Percentiles rank a stretch among this genome's conserved stretches.
These are phyloP conservation scores for Drosophila arizonae DNA, from an alignment of 1,140 invertebrate species.

Conservation along the genomic window DNA sequence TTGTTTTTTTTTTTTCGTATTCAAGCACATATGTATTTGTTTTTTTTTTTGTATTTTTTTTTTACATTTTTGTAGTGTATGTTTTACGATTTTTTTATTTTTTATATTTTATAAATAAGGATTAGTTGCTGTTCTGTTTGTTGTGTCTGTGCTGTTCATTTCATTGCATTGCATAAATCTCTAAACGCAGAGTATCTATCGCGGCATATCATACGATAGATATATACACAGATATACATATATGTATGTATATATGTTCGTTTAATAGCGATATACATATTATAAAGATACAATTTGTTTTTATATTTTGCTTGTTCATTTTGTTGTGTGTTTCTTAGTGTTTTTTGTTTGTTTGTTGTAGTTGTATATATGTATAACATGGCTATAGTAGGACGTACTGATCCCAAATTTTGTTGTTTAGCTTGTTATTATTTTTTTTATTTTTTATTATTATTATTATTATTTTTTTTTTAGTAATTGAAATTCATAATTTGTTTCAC, in stretches of 20 bases:
- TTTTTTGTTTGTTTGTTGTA: slow-evolving; percentile 55
- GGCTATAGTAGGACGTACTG: slow-evolving; percentile 81
- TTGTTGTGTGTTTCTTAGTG: slow-evolving; percentile 60
- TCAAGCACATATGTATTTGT: slow-evolving; percentile 80
- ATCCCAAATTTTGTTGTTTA: slow-evolving; percentile 81
- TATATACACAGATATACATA: slow-evolving; percentile 32
- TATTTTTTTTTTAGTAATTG: slow-evolving; percentile 68
- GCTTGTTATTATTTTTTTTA: slow-evolving; percentile 56
- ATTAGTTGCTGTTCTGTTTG: slow-evolving; percentile 47
- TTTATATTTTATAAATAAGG: slow-evolving; percentile 63
- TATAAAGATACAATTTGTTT: slow-evolving; percentile 63
- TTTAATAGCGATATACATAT: slow-evolving; percentile 62
- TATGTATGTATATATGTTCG: slow-evolving; percentile 27
- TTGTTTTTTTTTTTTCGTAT: slow-evolving; percentile 55
- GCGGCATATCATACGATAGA: slow-evolving; percentile 32
- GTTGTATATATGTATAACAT: slow-evolving; percentile 71
- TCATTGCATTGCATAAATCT: slow-evolving; percentile 65
- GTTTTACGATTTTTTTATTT: slow-evolving; percentile 69
- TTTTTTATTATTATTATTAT: slow-evolving; percentile 34
- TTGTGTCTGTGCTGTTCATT: slow-evolving; percentile 70
- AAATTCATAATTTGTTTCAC: slow-evolving; percentile 81
- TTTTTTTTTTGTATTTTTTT: slow-evolving; percentile 55
- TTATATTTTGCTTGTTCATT: slow-evolving; percentile 62
- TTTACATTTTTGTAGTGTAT: slow-evolving; percentile 53
- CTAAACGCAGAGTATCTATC: slow-evolving; percentile 46